These are phyloP conservation scores for Charadrius vociferus DNA, from an alignment of 2,113 vertebrate species.

Conservation along the genomic window DNA sequence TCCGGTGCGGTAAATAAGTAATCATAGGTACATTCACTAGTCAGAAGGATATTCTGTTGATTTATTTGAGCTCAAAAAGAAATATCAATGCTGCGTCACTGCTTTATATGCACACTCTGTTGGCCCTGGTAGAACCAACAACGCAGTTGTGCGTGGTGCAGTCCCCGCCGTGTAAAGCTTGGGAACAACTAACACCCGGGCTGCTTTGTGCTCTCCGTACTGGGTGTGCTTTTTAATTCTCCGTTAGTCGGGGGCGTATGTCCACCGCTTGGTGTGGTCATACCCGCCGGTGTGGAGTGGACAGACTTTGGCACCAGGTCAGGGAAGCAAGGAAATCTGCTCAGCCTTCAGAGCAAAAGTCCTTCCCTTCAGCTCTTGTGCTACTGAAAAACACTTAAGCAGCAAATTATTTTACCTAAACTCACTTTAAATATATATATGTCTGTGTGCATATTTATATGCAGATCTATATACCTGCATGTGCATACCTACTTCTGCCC, in stretches of 20 bases:
- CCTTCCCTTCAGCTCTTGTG: neutral
- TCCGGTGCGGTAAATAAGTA: neutral
- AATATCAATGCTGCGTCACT: rapidly evolving
- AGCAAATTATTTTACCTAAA: neutral
- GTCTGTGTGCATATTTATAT: neutral
- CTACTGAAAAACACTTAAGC: neutral
- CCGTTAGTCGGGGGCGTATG: neutral
- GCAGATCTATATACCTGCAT: neutral
- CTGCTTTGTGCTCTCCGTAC: neutral
- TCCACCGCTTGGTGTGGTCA: neutral
- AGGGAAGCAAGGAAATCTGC: neutral
- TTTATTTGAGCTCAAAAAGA: neutral
- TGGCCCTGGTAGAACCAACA: neutral
- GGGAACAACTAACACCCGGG: neutral
- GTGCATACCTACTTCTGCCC: too few species aligned
- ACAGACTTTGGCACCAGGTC: neutral
- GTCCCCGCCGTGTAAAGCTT: neutral
- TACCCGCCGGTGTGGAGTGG: neutral
- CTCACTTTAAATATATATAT: neutral
- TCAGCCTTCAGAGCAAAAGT: neutral
- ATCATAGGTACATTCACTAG: neutral
- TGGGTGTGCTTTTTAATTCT: neutral
- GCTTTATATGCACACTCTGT: neutral
- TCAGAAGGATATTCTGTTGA: neutral
- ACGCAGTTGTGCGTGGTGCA: neutral